phyloP scores from a whole-genome alignment of 2,888 invertebrate genomes.

The Cantharis rufa region DNA sequence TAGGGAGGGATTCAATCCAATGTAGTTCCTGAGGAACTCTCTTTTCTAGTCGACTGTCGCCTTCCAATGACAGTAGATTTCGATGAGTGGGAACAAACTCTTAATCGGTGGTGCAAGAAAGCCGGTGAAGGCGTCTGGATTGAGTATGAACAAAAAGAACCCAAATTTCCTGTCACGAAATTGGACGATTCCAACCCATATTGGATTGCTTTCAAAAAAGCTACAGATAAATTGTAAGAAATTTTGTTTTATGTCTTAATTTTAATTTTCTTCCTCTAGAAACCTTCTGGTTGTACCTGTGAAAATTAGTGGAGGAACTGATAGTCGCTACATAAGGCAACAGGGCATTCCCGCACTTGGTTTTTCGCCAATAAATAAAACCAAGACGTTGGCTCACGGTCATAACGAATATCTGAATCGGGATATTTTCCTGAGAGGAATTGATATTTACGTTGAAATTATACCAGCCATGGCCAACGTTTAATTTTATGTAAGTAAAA shows the following conservation, averaged over 20 bases:
- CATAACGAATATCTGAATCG: background rate
- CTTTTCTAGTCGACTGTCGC: no score
- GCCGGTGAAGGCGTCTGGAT: background rate
- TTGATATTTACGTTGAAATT: background rate
- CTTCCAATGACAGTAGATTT: no score
- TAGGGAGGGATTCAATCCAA: no score
- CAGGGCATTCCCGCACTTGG: background rate
- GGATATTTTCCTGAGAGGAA: background rate
- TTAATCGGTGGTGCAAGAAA: background rate
- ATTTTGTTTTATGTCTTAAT: no score
- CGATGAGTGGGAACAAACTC: background rate
- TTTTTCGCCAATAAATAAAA: background rate
- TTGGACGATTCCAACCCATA: conserved; percentile 40
- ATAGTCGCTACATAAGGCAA: background rate
- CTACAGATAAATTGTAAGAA: no score
- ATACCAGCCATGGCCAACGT: background rate
- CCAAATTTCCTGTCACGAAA: conserved; percentile 55
- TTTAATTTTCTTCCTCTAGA: no score
- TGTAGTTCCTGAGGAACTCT: no score
- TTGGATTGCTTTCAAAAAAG: no score
- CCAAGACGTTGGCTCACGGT: background rate
- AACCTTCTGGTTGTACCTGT: no score
- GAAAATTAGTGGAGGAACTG: background rate
- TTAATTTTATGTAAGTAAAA: no score
- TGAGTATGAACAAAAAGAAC: conserved; percentile 29